phyloP scores from a whole-genome alignment of 2,888 invertebrate genomes.

The Parnassius glacialis region DNA sequence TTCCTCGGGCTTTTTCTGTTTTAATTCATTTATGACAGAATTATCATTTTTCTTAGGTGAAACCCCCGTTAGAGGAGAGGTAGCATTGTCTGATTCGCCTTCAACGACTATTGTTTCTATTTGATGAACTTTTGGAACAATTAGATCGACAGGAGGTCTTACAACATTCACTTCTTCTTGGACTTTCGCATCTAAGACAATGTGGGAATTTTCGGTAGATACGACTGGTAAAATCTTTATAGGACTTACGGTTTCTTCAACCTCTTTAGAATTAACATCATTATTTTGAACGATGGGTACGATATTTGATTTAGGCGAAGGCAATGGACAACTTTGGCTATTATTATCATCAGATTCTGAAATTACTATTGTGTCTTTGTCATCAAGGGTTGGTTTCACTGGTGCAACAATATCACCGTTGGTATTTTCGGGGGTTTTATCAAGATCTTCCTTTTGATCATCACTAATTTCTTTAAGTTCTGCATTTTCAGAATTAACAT shows the following conservation, averaged over 20 bases:
- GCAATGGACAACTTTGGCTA: conserved; percentile 73
- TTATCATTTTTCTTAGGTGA: conserved; percentile 63
- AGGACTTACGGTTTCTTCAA: conserved; percentile 64
- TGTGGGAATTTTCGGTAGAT: conserved; percentile 68
- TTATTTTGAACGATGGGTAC: conserved; percentile 51
- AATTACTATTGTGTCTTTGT: conserved; percentile 73
- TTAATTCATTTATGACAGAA: conserved; percentile 59
- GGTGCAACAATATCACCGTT: conserved; percentile 60
- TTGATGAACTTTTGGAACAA: conserved; percentile 59
- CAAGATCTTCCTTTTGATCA: conserved; percentile 39
- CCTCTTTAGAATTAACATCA: conserved; percentile 60
- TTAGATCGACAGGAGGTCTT: conserved; percentile 54
- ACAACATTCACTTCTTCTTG: conserved; percentile 52
- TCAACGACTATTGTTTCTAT: conserved; percentile 72
- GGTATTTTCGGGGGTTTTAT: conserved; percentile 45
- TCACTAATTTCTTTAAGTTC: conserved; percentile 26
- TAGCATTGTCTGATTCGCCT: conserved; percentile 62
- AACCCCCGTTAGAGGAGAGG: conserved; percentile 46
- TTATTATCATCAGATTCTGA: conserved; percentile 76
- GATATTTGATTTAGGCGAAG: conserved; percentile 66
- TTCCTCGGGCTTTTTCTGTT: conserved; percentile 58
- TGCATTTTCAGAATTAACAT: conserved; percentile 34
- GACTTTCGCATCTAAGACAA: conserved; percentile 66
- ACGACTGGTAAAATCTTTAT: conserved; percentile 70
- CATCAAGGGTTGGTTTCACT: conserved; percentile 53